Conservation (phyloP, 2,888 invertebrate genomes). For the Tolmerus cingulatus region DNA sequence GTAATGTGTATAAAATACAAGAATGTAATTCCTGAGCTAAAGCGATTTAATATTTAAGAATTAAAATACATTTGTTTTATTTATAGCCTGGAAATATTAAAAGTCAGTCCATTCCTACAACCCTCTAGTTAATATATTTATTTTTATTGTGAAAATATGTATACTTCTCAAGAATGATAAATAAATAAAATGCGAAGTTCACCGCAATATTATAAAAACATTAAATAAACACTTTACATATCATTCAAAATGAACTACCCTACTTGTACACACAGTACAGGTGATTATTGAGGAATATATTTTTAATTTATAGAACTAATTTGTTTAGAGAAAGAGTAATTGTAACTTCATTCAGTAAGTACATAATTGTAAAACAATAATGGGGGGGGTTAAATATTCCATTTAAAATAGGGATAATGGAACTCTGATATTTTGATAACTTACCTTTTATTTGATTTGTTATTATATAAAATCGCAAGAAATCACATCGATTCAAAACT, state of each 20-base stretch:
- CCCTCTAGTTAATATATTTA: neutral
- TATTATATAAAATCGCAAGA: neutral
- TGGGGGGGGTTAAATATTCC: neutral
- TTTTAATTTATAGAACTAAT: neutral
- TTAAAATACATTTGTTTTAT: neutral
- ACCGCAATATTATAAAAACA: neutral
- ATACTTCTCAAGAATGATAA: neutral
- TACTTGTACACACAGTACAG: neutral
- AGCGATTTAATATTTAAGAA: neutral
- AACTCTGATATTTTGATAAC: neutral
- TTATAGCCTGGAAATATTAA: neutral
- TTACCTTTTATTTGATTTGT: neutral
- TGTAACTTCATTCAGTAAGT: conserved; percentile 5
- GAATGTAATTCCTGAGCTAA: neutral
- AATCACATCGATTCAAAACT: neutral
- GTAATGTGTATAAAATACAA: neutral
- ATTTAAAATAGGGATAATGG: conserved; percentile 8
- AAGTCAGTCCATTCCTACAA: neutral
- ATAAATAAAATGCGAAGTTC: neutral
- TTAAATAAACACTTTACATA: neutral
- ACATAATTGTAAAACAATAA: neutral
- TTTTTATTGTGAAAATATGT: neutral
- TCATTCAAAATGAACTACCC: neutral
- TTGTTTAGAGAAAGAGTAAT: neutral
- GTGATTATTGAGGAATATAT: neutral